These are phyloP conservation scores for Blastobasis lacticolella DNA, from an alignment of 2,888 invertebrate species.

Conservation along the genomic window DNA sequence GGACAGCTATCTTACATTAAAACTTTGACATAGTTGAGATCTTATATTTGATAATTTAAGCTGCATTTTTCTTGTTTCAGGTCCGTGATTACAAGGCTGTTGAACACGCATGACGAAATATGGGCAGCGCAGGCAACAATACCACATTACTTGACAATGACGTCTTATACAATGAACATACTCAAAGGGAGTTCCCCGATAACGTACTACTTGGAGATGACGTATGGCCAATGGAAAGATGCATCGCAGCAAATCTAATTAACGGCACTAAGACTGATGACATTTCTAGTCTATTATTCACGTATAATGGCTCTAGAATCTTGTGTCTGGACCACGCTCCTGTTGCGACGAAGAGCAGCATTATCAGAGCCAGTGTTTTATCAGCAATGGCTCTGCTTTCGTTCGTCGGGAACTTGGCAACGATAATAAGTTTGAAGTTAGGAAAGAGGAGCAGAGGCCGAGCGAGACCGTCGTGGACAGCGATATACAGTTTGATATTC, in stretches of 20 bases:
- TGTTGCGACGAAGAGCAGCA: conserved; percentile 74
- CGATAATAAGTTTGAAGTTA: conserved; percentile 82
- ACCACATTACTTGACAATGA: conserved; percentile 58
- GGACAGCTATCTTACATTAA: neutral
- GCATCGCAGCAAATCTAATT: conserved; percentile 35
- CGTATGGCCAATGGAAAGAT: conserved; percentile 53
- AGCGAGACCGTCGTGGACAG: conserved; percentile 78
- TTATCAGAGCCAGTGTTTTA: conserved; percentile 79
- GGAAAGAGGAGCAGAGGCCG: conserved; percentile 74
- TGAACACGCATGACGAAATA: conserved; percentile 61
- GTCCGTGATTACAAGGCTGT: conserved; percentile 16
- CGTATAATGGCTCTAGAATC: conserved; percentile 46
- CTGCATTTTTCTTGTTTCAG: conserved; percentile 42
- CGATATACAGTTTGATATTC: conserved; percentile 84
- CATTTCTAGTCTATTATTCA: conserved; percentile 28
- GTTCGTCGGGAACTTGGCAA: conserved; percentile 82
- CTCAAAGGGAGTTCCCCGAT: conserved; percentile 34
- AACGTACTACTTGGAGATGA: conserved; percentile 24
- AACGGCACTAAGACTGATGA: conserved; percentile 38
- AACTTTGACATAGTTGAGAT: neutral
- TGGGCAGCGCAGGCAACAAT: conserved; percentile 62
- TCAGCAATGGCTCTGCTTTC: conserved; percentile 82
- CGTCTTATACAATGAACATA: conserved; percentile 31
- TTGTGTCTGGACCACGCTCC: conserved; percentile 80
- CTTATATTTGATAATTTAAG: no score